Base-by-base conservation (phyloP, 2,797 vertebrate species). In the Sebastes trivittatus region DNA sequence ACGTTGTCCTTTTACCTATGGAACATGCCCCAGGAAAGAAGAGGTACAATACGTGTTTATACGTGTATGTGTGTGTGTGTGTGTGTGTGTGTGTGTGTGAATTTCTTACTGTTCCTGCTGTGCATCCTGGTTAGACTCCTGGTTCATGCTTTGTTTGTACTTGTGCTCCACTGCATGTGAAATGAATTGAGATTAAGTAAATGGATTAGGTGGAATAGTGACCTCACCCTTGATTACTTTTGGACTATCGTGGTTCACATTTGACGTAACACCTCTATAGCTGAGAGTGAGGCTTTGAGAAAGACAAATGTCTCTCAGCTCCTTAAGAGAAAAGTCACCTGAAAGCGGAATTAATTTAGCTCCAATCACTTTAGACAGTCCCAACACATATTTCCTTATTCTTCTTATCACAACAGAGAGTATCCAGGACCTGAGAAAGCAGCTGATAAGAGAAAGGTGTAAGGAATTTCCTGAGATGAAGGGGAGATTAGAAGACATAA, bases 391-490 rank as follows among this genome's bases (percentile, higher is more conserved):
- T 30, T 60, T 46, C 16, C 2, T 13, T 6, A 1, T 54, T 13
- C 3, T n/a, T 52, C 22, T 68, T 22, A 13, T 36, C 18, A 23
- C 42, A 62, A 38, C 32, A 20, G 73, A 34, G 46, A 46, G 27
- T 54, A 55, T 8, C 30, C 9, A 81, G 62, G 7, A 32, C 1
- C 3, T 22, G 62, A 88, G 85, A 54, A 78, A 81, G 68, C 56
- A 60, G 30, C 64, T 25, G 22, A 20, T 84, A 1, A 49, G 64
- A 68, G 65, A 80, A n/a, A 25, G 1, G 14, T 90, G 87, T 10
- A 10, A 25, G 1, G 2, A 38, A 38, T 38, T 38, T 38, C 36
- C 36, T 38, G 11, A 14, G 36, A 38, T 38, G 34, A 4, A 36
- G 34, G 3, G 36, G 36, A 38, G 36, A 13, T 38, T 13, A 38